Base-by-base conservation (phyloP, 2,113 vertebrate species). In the Argyrosomus japonicus region DNA sequence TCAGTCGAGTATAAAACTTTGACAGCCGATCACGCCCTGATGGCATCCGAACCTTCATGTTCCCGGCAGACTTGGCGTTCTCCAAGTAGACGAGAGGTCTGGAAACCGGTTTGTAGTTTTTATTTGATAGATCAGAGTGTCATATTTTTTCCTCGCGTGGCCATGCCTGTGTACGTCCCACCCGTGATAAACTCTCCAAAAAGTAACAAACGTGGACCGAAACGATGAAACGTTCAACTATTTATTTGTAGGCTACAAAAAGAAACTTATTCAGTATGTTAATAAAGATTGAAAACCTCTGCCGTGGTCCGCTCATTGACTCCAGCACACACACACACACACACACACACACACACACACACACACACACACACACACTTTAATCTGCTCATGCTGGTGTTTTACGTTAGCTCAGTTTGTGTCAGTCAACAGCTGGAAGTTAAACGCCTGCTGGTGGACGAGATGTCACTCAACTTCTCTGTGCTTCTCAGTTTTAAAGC, bases 181-280 rank as follows among this genome's bases (percentile, higher is more conserved):
- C 51, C 56, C 18, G 32, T 17, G 25, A 80, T 63, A 29, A 68
- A 58, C 57, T 51, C 73, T 81, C 75, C 67, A 63, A 74, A 70
- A 57, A 50, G 53, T 61, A 77, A 79, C 75, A 60, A 64, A 70
- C n/a, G 54, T 68, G 75, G 72, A 80, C 75, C 63, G 27, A 86
- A 48, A 83, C 68, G 82, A 80, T 72, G 67, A 82, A 79, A 68
- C 40, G 21, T 77, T 80, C 11, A 79, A 70, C 18, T 92, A 94
- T 94, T 94, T 95, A 95, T 94, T 92, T 95, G 91, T 94, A 93
- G 88, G 88, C 79, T 60, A 86, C 83, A 88, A 87, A 91, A 88
- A 89, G 54, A 73, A 87, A 90, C 54, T 7, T 89, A 84, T 88
- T 76, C 82, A 5, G 75, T 91, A 86, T 91, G 88, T 90, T 88